Evolutionary conservation across 2,888 invertebrate genomes (phyloP).

Genomic region (Harpalus rubripes): DNA sequence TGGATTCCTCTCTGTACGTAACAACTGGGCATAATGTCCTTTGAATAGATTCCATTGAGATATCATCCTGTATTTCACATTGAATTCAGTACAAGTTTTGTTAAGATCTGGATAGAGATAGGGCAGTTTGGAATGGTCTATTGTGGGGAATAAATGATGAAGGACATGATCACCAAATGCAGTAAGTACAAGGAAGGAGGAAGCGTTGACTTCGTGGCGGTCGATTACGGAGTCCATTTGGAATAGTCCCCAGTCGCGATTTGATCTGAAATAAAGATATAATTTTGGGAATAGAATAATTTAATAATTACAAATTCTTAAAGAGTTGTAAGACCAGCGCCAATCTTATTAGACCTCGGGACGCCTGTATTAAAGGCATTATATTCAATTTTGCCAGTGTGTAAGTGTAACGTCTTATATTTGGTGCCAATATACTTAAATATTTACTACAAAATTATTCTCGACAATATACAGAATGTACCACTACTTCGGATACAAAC

Average conservation of each 20-base stretch:
- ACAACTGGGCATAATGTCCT: slow-evolving; percentile 84
- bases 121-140: slow-evolving; percentile 87
- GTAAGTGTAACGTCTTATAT: too few species aligned
- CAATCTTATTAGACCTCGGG: too few species aligned
- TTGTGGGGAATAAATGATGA: slow-evolving; percentile 89
- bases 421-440: too few species aligned
- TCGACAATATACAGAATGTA: too few species aligned
- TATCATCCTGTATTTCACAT: slow-evolving; percentile 77
- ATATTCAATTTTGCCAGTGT: too few species aligned
- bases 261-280: slow-evolving; percentile 73
- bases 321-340: too few species aligned
- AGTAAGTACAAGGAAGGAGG: slow-evolving; percentile 84
- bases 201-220: slow-evolving; percentile 83
- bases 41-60: slow-evolving; percentile 82
- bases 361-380: too few species aligned
- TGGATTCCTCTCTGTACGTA: slow-evolving; percentile 77
- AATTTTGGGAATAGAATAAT: too few species aligned
- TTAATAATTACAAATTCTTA: background rate
- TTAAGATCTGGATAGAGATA: slow-evolving; percentile 83
- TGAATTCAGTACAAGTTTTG: slow-evolving; percentile 84
- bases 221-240: slow-evolving; percentile 88
- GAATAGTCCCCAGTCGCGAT: slow-evolving; percentile 87
- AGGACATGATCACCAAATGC: slow-evolving; percentile 88
- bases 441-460: too few species aligned
- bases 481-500: too few species aligned